These are phyloP conservation scores for Channa striata DNA, from an alignment of 2,797 vertebrate species.

Conservation along the genomic window DNA sequence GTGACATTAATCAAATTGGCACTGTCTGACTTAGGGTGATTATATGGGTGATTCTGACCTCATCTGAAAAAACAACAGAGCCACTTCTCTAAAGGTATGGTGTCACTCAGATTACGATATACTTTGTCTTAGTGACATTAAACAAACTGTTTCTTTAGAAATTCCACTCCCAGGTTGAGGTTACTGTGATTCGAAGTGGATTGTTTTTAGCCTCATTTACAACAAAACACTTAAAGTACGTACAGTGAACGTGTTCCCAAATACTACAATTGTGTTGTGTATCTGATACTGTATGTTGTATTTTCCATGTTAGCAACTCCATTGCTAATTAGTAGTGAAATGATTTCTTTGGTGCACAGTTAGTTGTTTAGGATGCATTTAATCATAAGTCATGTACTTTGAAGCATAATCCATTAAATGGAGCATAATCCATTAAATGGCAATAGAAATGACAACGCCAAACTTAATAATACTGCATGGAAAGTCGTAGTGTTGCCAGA, in stretches of 20 bases:
- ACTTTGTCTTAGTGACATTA: too few species aligned
- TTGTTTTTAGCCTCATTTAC: constrained; percentile 13
- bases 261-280: not conserved
- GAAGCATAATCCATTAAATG: too few species aligned
- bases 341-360: not conserved
- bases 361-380: not conserved
- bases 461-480: too few species aligned
- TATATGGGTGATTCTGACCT: constrained; percentile 34
- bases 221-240: constrained; percentile 7
- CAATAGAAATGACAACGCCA: too few species aligned
- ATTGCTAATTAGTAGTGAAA: not conserved
- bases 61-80: constrained; percentile 28
- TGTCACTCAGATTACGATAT: too few species aligned
- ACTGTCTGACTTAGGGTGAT: constrained; percentile 33
- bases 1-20: constrained; percentile 22
- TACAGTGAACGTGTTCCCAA: not conserved
- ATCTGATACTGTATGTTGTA: too few species aligned
- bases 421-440: too few species aligned
- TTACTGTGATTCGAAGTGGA: constrained; percentile 1
- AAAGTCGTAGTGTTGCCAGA: too few species aligned
- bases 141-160: too few species aligned
- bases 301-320: not conserved
- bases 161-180: not conserved
- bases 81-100: too few species aligned
- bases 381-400: not conserved